Evolutionary conservation across 64 coral and sea anemone genomes (phyloP).

Genomic region (Pocillopora damicornis): DNA sequence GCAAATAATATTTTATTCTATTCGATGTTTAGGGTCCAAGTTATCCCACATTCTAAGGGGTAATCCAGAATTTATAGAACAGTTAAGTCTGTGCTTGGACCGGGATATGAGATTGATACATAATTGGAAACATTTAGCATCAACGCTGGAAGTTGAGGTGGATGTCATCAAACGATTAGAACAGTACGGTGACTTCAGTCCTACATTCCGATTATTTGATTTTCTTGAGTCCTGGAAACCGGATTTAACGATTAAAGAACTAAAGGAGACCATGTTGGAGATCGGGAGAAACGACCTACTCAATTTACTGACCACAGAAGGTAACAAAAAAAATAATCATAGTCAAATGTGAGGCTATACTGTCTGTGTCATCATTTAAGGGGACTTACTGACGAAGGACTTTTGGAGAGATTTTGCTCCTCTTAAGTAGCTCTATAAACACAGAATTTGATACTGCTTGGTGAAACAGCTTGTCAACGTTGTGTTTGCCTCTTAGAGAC

Average conservation of each 20-base stretch:
- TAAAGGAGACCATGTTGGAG: not conserved
- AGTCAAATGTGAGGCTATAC: not conserved
- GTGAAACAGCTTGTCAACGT: no score
- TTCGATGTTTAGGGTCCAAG: not conserved
- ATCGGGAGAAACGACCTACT: slow-evolving; percentile 1
- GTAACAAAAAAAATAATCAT: not conserved
- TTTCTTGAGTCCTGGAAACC: not conserved
- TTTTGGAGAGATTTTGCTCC: no score
- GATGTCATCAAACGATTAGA: not conserved
- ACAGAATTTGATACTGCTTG: no score
- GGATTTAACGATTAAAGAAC: not conserved
- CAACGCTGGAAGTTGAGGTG: not conserved
- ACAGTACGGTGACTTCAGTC: not conserved
- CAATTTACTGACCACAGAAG: not conserved
- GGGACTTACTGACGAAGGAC: no score
- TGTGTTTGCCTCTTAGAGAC: no score
- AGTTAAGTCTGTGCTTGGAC: not conserved
- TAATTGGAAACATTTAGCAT: not conserved
- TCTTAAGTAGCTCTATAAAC: no score
- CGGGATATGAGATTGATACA: not conserved
- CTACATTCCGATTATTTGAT: not conserved
- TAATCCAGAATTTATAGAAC: not conserved
- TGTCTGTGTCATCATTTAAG: no score
- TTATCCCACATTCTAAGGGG: not conserved
- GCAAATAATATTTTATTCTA: no score